A percentile compares a stretch with the other conserved stretches of the same genome.
Evolutionary conservation across 2,113 vertebrate species (phyloP).

Genomic region (Monopterus albus): DNA sequence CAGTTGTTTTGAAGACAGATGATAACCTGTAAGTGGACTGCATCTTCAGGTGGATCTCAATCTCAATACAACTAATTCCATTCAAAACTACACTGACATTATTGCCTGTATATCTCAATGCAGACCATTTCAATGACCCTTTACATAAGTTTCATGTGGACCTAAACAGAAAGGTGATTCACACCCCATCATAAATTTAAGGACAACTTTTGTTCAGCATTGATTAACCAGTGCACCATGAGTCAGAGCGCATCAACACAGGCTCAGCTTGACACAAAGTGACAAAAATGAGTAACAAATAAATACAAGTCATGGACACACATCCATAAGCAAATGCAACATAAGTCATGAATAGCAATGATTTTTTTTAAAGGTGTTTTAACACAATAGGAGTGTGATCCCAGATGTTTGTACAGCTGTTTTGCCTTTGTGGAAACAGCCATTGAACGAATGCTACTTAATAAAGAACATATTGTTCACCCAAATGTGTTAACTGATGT

Average conservation of each 20-base stretch:
- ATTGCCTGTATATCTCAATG: constrained; percentile 8
- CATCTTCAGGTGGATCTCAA: constrained; percentile 7
- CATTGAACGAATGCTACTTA: not conserved
- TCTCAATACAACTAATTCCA: constrained; percentile 3
- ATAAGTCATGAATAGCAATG: constrained; percentile 35
- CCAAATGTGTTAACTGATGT: constrained; percentile 17
- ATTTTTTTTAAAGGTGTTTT: not conserved
- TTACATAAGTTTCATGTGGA: constrained; percentile 15
- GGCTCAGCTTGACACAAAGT: constrained; percentile 66
- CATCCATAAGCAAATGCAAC: constrained; percentile 54
- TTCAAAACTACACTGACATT: constrained; percentile 35
- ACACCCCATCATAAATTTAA: constrained; percentile 1
- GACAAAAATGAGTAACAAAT: constrained; percentile 53
- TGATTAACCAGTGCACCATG: constrained; percentile 48
- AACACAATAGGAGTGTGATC: constrained; percentile 33
- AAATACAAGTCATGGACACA: constrained; percentile 66
- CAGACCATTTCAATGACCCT: not conserved
- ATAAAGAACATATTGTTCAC: constrained; percentile 7
- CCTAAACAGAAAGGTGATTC: not conserved
- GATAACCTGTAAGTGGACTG: not conserved
- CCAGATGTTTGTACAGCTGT: constrained; percentile 27
- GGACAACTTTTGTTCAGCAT: constrained; percentile 29
- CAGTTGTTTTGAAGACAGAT: not conserved
- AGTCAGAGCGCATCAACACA: constrained; percentile 51
- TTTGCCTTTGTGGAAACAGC: constrained; percentile 13